Percentiles rank a stretch among this genome's conserved stretches.
Evolutionary conservation across 2,797 vertebrate genomes (phyloP).

Genomic region (Eurystomus glaucurus): DNA sequence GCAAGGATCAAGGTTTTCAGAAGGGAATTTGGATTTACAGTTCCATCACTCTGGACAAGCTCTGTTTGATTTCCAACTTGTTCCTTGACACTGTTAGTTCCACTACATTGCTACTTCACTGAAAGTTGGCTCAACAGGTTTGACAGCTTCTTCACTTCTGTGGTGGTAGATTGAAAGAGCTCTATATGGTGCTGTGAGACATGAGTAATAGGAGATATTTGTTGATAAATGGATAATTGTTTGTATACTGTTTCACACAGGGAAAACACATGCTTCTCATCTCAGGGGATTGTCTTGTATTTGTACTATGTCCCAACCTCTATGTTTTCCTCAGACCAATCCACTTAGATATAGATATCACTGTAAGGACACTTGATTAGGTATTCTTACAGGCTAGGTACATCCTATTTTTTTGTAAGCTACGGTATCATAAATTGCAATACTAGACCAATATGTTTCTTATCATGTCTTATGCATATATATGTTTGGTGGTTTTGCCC

Average conservation of each 20-base stretch:
- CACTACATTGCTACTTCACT: background rate
- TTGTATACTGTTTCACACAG: conserved; percentile 58
- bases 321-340: background rate
- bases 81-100: background rate
- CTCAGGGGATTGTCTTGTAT: background rate
- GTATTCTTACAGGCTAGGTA: background rate
- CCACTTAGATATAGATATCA: background rate
- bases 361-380: background rate
- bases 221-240: conserved; percentile 23
- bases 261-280: conserved; percentile 55
- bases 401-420: background rate
- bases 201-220: background rate
- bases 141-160: background rate
- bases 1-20: background rate
- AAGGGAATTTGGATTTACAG: background rate
- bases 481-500: background rate
- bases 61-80: background rate
- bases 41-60: background rate
- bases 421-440: background rate
- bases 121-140: background rate
- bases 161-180: background rate
- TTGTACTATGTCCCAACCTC: background rate
- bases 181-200: background rate
- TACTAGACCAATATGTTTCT: background rate
- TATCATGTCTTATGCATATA: background rate